These are phyloP conservation scores for Cisticola juncidis DNA, from an alignment of 2,113 vertebrate genomes.

Conservation along the genomic window DNA sequence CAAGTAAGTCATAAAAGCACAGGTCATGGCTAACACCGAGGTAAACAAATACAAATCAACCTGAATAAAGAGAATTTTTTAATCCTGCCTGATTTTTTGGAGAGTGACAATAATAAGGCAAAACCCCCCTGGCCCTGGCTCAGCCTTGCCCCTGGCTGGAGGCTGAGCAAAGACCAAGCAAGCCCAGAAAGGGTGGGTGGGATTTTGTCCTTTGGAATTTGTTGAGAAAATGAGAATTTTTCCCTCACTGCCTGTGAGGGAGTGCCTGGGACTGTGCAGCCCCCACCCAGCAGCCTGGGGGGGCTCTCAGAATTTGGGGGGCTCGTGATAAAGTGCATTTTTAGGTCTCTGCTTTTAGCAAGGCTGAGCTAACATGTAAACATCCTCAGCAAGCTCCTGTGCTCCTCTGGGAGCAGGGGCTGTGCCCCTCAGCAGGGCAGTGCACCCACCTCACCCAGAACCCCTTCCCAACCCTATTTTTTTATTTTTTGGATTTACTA, in stretches of 20 bases:
- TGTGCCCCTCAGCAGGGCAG: not conserved
- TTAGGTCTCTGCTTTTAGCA: not conserved
- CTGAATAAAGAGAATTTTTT: not conserved
- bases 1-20: not conserved
- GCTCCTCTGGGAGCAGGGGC: not conserved
- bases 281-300: not conserved
- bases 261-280: not conserved
- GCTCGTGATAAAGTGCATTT: conserved; percentile 44
- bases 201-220: not conserved
- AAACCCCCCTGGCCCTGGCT: not conserved
- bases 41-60: conserved; percentile 47
- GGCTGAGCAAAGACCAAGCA: not conserved
- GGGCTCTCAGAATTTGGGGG: not conserved
- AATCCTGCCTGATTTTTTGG: not conserved
- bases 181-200: not conserved
- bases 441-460: not conserved
- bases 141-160: not conserved
- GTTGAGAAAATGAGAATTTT: not conserved
- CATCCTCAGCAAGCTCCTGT: not conserved
- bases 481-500: not conserved
- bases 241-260: not conserved
- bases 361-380: conserved; percentile 44
- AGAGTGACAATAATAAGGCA: not conserved
- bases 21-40: not conserved
- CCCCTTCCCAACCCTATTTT: not conserved